Evolutionary conservation across 2,113 vertebrate genomes (phyloP).

Genomic region (Colinus virginianus): DNA sequence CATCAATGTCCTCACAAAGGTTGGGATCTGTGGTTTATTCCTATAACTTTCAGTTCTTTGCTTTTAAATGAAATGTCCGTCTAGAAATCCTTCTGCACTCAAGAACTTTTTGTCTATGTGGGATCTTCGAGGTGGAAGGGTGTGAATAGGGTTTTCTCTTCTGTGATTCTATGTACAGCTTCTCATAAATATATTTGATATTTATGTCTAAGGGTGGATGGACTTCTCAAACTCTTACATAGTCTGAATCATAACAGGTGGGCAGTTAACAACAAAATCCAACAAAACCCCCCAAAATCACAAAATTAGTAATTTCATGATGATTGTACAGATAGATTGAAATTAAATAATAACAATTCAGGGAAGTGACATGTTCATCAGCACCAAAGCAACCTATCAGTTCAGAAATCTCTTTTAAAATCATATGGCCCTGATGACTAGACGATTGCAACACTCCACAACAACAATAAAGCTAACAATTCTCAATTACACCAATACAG

Average conservation of each 20-base stretch:
- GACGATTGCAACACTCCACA: background rate
- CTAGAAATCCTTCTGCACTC: background rate
- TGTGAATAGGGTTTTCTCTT: background rate
- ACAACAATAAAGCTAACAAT: slow-evolving; percentile 2
- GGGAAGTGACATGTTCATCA: background rate
- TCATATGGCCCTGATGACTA: background rate
- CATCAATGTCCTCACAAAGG: background rate
- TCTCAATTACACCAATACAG: slow-evolving; percentile 35
- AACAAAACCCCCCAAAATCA: background rate
- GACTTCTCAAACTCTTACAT: background rate
- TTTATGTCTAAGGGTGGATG: background rate
- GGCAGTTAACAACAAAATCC: background rate
- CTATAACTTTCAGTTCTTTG: background rate
- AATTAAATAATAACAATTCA: background rate
- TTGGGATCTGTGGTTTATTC: background rate
- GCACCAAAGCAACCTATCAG: background rate
- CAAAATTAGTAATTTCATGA: background rate
- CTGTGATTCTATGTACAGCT: background rate
- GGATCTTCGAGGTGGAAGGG: background rate
- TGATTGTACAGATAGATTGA: background rate
- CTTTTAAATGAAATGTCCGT: background rate
- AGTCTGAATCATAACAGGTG: background rate
- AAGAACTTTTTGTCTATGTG: background rate
- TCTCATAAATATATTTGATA: background rate
- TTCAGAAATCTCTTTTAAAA: slow-evolving; percentile 25